phyloP scores from a whole-genome alignment of 2,888 invertebrate genomes.

The Apodemia mormo region DNA sequence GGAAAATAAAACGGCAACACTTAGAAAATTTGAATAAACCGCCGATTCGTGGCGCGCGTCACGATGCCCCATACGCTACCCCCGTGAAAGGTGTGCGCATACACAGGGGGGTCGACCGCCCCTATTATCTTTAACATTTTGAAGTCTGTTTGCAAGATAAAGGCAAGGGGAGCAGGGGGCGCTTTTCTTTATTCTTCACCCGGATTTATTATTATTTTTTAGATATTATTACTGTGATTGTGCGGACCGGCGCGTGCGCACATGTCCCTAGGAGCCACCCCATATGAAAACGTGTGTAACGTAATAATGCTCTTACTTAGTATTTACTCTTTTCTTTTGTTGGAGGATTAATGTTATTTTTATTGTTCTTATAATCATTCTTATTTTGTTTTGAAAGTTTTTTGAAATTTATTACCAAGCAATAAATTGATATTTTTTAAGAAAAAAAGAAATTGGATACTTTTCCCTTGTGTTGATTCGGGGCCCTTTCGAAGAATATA shows the following conservation, averaged over 20 bases:
- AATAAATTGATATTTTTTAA: neutral
- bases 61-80: constrained; percentile 53
- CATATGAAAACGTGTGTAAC: constrained; percentile 54
- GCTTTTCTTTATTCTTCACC: constrained; percentile 81
- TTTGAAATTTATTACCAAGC: neutral
- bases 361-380: constrained; percentile 47
- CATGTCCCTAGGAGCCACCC: constrained; percentile 71
- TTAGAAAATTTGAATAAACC: constrained; percentile 72
- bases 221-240: constrained; percentile 81
- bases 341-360: constrained; percentile 72
- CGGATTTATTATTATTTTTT: constrained; percentile 82
- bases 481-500: too few relatives aligned
- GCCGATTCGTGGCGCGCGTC: constrained; percentile 62
- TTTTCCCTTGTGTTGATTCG: too few relatives aligned
- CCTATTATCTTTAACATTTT: constrained; percentile 80
- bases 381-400: constrained; percentile 22
- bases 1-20: constrained; percentile 19
- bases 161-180: constrained; percentile 77
- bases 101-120: constrained; percentile 63
- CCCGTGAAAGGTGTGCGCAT: constrained; percentile 75
- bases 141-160: constrained; percentile 81
- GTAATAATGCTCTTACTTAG: constrained; percentile 72
- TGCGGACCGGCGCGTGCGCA: constrained; percentile 72
- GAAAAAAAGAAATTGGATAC: too few relatives aligned
- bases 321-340: constrained; percentile 60